Conservation (phyloP, 2,797 vertebrate species). For the Nyctalus aviator region DNA sequence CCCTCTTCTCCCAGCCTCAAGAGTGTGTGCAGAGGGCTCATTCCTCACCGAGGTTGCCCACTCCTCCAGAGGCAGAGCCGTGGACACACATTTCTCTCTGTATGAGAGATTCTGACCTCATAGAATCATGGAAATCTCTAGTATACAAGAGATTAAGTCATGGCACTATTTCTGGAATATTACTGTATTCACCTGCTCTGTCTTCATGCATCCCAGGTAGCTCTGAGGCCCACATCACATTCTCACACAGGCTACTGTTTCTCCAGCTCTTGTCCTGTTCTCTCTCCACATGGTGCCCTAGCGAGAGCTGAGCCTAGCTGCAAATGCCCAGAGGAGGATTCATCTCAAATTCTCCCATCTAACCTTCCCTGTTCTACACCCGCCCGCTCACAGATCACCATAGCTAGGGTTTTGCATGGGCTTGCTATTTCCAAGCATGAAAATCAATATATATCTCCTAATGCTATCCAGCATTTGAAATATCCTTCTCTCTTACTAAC, state of each 20-base stretch:
- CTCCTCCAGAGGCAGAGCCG: background rate
- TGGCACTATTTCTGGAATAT: background rate
- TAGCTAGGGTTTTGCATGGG: background rate
- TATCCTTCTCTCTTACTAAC: background rate
- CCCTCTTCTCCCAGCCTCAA: background rate
- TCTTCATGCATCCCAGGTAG: background rate
- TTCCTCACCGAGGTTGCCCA: background rate
- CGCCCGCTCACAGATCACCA: accelerated
- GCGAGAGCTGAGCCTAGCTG: background rate
- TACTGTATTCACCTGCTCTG: background rate
- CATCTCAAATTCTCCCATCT: background rate
- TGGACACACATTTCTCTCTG: background rate
- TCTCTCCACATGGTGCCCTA: background rate
- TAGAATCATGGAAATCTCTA: background rate
- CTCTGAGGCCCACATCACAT: background rate
- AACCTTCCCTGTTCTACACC: background rate
- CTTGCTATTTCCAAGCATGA: background rate
- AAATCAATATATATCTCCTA: background rate
- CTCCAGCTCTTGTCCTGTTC: background rate
- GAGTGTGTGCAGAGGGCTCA: background rate
- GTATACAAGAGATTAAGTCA: background rate
- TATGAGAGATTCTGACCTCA: constrained; percentile 4
- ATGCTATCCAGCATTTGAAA: background rate
- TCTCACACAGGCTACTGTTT: accelerated
- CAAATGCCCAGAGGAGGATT: background rate